These are phyloP conservation scores for Rhynchophorus ferrugineus DNA, from an alignment of 1,140 invertebrate genomes.

Conservation along the genomic window DNA sequence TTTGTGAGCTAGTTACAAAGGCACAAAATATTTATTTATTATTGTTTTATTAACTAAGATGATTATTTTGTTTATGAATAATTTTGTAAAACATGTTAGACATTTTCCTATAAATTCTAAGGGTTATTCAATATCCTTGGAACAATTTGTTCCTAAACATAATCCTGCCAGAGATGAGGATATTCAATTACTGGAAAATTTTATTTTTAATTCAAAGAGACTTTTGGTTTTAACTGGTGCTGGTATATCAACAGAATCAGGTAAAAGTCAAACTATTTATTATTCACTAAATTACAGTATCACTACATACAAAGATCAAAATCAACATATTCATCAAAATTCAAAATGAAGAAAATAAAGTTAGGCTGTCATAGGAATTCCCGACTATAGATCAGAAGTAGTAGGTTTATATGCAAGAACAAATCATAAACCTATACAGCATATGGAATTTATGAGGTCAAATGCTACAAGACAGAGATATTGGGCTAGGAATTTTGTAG, in stretches of 20 bases:
- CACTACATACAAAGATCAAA: background rate
- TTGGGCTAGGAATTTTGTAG: conserved; percentile 93
- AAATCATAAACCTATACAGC: conserved; percentile 74
- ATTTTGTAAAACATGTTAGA: too few species aligned
- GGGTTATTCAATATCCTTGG: too few species aligned
- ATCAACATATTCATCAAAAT: too few species aligned
- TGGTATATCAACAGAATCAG: conserved; percentile 90
- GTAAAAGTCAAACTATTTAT: conserved; percentile 35
- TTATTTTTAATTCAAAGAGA: conserved; percentile 53
- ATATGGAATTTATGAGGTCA: conserved; percentile 76
- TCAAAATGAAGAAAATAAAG: too few species aligned
- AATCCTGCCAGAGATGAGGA: conserved; percentile 53
- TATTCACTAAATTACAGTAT: background rate
- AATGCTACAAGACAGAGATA: conserved; percentile 68
- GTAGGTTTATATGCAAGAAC: conserved; percentile 86
- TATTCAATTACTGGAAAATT: conserved; percentile 54
- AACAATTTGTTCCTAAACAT: conserved; percentile 63
- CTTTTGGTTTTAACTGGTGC: conserved; percentile 81
- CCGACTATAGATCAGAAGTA: conserved; percentile 87
- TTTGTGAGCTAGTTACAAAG: too few species aligned
- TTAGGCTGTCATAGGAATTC: conserved; percentile 63
- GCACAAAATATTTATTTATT: too few species aligned
- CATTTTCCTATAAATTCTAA: too few species aligned
- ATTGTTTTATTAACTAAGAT: too few species aligned
- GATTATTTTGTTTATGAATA: too few species aligned